Conservation (phyloP, 2,113 vertebrate species). For the Sphyrna mokarran region DNA sequence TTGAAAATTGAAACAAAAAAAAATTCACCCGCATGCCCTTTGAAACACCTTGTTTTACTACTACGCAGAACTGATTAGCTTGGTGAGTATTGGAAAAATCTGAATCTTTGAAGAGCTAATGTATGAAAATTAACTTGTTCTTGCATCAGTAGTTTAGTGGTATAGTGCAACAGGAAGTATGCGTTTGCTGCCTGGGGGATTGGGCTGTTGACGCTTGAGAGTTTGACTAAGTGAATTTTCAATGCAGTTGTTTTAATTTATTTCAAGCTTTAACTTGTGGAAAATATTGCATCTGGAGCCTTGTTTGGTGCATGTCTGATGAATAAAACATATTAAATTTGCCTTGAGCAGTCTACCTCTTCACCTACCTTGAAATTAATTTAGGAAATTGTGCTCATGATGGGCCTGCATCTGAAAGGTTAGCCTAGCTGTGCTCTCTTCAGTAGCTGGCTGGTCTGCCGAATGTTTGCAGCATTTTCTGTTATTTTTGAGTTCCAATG, state of each 20-base stretch:
- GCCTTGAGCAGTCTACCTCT: not conserved
- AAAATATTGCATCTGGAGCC: not conserved
- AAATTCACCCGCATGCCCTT: not conserved
- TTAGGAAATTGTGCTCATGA: not conserved
- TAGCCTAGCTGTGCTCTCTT: not conserved
- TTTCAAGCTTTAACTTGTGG: not conserved
- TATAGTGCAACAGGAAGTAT: slow-evolving; percentile 21
- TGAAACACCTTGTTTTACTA: not conserved
- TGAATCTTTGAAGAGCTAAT: not conserved
- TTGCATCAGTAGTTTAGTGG: slow-evolving; percentile 25
- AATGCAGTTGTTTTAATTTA: not conserved
- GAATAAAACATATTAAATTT: not conserved
- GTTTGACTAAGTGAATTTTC: not conserved
- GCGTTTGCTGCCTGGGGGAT: not conserved
- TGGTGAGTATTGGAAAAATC: not conserved
- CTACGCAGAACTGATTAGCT: not conserved
- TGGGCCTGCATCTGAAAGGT: not conserved
- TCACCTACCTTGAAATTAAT: not conserved
- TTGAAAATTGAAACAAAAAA: not conserved
- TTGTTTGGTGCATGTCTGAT: not conserved
- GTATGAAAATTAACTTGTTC: not conserved
- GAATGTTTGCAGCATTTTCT: not conserved
- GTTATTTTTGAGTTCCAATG: not conserved
- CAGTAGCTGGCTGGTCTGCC: not conserved
- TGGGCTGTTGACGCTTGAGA: not conserved